Evolutionary conservation across 2,797 vertebrate genomes (phyloP), one percentile per base, ranked within the genome.

Genomic region (Rhinella marina): DNA sequence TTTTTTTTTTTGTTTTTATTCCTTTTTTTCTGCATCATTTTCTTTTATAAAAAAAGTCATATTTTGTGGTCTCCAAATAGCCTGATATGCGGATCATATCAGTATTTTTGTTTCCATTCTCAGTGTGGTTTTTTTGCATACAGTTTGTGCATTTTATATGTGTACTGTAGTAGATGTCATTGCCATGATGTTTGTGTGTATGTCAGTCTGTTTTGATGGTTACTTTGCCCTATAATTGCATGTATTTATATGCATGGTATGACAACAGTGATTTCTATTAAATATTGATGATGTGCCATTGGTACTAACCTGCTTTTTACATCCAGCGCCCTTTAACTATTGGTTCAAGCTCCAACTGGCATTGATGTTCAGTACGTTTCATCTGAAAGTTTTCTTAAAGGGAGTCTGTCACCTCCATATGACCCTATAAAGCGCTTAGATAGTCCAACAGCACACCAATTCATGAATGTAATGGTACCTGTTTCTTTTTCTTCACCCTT

Each of bases 281-380:
- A 32, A 57, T 56, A 2, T 72, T 82, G 27, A 57, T n/a, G 64
- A 41, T 73, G 54, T 57, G 19, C 52, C 27, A 16, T 17, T 25
- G 54, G 9, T 57, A 62, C 54, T 76, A 85, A 85, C 14, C 16
- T 57, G 88, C 91, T 91, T 72, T 64, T 91, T 93, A 91, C 84
- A 73, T 90, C 91, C 54, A 48, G 19, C 62, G 19, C n/a, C 29
- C 29, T 41, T 41, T 41, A 41, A 41, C 41, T 41, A 41, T 41
- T 6, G 1, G 16, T 10, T 16, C 7, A 17, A n/a, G 4, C n/a
- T n/a, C n/a, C 14, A 7, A 1, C 8, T 19, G 17, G 7, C 68
- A 32, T 17, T 70, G 25, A 29, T 13, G 25, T 29, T 16, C 14
- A 17, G 17, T 41, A 41, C 41, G 7, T 41, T 41, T 41, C 41